A percentile compares a stretch with the other conserved stretches of the same genome.
Evolutionary conservation across 2,797 vertebrate genomes (phyloP).

Genomic region (Epinephelus coioides): DNA sequence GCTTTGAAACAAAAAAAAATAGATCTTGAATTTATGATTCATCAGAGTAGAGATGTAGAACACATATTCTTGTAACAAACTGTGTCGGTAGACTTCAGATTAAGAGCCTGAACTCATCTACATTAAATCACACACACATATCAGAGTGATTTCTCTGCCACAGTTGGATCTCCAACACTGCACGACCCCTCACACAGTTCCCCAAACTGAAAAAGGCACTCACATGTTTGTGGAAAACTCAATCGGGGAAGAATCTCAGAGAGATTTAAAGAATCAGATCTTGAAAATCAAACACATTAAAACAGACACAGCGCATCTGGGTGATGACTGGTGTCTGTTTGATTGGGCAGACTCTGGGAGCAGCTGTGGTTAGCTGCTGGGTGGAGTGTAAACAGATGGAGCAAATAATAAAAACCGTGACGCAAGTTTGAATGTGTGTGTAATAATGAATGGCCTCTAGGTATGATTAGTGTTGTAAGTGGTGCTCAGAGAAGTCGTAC

Average conservation of each 20-base stretch:
- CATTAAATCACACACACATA: not conserved
- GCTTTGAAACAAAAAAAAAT: not conserved
- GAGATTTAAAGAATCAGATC: constrained; percentile 12
- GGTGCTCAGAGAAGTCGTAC: not conserved
- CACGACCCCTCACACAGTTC: not conserved
- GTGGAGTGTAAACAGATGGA: constrained; percentile 35
- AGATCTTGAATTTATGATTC: no score
- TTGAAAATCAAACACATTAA: not conserved
- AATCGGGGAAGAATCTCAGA: not conserved
- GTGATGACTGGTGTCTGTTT: constrained; percentile 18
- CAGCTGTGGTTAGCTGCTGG: constrained; percentile 26
- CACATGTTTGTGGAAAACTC: not conserved
- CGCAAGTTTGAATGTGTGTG: not conserved
- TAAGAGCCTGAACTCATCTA: not conserved
- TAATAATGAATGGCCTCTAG: not conserved
- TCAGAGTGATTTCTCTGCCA: not conserved
- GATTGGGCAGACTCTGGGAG: not conserved
- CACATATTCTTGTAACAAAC: no score
- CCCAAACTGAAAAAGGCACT: no score
- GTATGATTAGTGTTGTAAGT: not conserved
- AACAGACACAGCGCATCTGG: no score
- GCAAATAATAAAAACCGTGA: constrained; percentile 12
- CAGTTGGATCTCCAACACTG: not conserved
- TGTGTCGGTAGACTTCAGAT: not conserved
- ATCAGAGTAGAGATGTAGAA: not conserved